Evolutionary conservation across 2,797 vertebrate genomes (phyloP).

Genomic region (Tachyglossus aculeatus): DNA sequence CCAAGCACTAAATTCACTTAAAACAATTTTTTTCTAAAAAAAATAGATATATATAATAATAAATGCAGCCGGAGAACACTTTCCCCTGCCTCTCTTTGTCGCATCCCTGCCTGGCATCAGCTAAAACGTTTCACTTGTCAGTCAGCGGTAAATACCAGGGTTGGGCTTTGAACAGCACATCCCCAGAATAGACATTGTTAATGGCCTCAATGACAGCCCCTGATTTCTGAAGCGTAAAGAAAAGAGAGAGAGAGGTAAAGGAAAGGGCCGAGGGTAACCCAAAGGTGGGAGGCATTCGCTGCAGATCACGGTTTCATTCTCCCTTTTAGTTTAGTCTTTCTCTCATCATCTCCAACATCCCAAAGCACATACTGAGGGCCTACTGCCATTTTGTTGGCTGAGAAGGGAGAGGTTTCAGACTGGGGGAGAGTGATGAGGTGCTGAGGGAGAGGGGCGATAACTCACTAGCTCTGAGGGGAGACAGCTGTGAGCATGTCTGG

Average conservation of each 20-base stretch:
- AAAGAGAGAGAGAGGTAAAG: background rate
- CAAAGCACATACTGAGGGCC: conserved; percentile 4
- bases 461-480: background rate
- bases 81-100: background rate
- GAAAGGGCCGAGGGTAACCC: too few relatives aligned
- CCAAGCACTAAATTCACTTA: conserved; percentile 42
- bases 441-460: background rate
- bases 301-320: background rate
- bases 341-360: conserved; percentile 8
- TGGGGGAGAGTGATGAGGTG: background rate
- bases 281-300: background rate
- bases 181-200: conserved; percentile 16
- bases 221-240: conserved; percentile 20
- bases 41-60: too few relatives aligned
- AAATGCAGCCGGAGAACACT: conserved; percentile 20
- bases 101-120: conserved; percentile 9
- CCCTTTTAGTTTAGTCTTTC: conserved; percentile 4
- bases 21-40: conserved; percentile 16
- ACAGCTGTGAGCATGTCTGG: background rate
- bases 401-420: background rate
- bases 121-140: conserved; percentile 28
- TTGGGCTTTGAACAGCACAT: conserved; percentile 6
- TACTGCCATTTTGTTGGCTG: background rate
- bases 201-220: conserved; percentile 27
- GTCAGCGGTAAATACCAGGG: conserved; percentile 29